phyloP scores from a whole-genome alignment of 2,113 vertebrate genomes.

The Budorcas taxicolor region DNA sequence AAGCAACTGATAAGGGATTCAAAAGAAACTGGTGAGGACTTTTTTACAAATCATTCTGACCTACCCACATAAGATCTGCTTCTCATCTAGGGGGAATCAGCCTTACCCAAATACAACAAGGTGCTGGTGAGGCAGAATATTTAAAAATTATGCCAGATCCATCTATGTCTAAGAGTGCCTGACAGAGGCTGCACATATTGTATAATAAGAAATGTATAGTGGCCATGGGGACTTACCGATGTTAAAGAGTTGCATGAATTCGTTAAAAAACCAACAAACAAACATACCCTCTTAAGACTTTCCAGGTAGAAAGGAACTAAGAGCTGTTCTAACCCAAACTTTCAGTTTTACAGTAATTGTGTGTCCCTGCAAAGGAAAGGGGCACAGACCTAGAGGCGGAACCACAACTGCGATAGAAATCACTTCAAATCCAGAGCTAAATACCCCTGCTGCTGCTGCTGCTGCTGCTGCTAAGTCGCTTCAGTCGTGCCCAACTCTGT shows the following conservation, averaged over 20 bases:
- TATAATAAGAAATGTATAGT: not conserved
- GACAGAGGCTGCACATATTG: not conserved
- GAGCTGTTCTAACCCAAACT: not conserved
- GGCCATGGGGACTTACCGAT: not conserved
- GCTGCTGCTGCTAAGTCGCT: no score
- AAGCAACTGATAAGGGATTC: not conserved
- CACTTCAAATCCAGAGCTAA: not conserved
- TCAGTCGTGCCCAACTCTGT: no score
- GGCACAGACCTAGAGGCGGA: not conserved
- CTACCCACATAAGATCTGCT: not conserved
- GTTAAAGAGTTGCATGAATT: not conserved
- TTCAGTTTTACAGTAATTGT: not conserved
- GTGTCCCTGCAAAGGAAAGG: not conserved
- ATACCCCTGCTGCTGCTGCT: no score
- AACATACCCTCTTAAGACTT: not conserved
- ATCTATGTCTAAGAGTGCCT: not conserved
- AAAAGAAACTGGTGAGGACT: not conserved
- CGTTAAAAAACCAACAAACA: not conserved
- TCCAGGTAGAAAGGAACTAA: not conserved
- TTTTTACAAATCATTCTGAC: not conserved
- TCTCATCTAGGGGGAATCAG: not conserved
- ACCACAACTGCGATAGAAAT: not conserved
- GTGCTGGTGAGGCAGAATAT: not conserved
- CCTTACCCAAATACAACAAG: not conserved
- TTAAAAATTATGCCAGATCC: not conserved